Evolutionary conservation across 2,113 vertebrate species (phyloP).

Genomic region (Puntigrus tetrazona): DNA sequence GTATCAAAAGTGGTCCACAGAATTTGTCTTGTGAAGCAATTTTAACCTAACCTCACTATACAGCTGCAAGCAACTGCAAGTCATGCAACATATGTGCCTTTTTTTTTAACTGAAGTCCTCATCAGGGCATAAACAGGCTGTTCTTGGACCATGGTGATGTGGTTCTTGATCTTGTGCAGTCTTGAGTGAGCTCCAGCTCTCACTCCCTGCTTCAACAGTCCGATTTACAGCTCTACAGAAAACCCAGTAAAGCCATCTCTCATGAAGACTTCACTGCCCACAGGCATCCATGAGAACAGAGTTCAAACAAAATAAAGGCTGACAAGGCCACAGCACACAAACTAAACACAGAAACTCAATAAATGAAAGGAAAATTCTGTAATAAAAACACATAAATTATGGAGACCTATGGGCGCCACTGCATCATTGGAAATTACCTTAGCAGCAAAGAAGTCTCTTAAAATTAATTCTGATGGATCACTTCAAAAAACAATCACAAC

Average conservation of each 20-base stretch:
- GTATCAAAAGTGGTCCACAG: neutral
- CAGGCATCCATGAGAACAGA: neutral
- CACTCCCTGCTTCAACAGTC: neutral
- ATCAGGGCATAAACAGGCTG: neutral
- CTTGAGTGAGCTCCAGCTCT: neutral
- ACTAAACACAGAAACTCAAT: neutral
- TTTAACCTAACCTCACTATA: neutral
- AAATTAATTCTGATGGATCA: neutral
- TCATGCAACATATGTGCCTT: neutral
- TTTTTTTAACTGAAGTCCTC: neutral
- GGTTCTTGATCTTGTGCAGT: neutral
- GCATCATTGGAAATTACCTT: neutral
- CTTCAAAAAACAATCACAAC: too few species aligned
- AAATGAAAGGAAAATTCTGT: neutral
- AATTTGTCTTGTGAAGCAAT: neutral
- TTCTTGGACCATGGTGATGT: neutral
- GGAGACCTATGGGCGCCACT: neutral
- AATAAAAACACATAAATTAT: neutral
- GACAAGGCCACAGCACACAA: neutral
- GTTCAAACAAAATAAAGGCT: neutral
- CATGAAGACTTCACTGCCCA: conserved; percentile 20
- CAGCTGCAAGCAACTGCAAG: neutral
- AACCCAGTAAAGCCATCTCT: neutral
- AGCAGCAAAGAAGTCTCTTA: too few species aligned
- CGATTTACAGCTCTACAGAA: neutral